phyloP scores from a whole-genome alignment of 2,888 invertebrate genomes.

The Yponomeuta cagnagella region DNA sequence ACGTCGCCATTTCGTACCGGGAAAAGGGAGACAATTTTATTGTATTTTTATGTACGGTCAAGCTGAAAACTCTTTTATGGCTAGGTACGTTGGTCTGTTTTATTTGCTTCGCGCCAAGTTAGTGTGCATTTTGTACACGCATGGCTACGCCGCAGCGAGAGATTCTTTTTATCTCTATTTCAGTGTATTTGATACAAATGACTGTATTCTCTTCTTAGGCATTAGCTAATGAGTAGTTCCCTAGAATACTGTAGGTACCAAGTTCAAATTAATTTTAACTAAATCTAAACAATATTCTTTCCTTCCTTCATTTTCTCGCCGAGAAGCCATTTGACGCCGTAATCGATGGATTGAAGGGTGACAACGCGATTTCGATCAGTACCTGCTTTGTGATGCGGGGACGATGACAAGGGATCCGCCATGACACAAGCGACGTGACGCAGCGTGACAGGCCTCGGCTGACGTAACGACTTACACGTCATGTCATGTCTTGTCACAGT shows the following conservation, averaged over 20 bases:
- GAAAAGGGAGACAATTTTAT: slow-evolving; percentile 1
- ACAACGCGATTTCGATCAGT: slow-evolving; percentile 6
- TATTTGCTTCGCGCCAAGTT: background rate
- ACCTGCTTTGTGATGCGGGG: slow-evolving; percentile 8
- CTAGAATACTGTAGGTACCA: too few species aligned
- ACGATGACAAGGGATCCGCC: slow-evolving; percentile 8
- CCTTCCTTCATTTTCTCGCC: background rate
- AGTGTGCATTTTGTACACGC: background rate
- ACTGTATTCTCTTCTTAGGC: too few species aligned
- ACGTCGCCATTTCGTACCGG: background rate
- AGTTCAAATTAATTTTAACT: too few species aligned
- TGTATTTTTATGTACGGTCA: background rate
- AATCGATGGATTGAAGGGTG: slow-evolving; percentile 6
- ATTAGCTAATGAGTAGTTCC: too few species aligned
- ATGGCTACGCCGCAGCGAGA: background rate
- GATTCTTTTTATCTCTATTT: background rate
- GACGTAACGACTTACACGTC: slow-evolving; percentile 2
- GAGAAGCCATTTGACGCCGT: background rate
- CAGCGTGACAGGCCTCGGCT: slow-evolving; percentile 6
- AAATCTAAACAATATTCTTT: background rate
- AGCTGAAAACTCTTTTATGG: background rate
- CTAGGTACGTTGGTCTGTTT: background rate
- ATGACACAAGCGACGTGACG: background rate
- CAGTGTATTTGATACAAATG: background rate
- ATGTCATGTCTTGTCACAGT: background rate